Conservation (phyloP, 2,888 invertebrate species). For the Pyrrhia umbra region DNA sequence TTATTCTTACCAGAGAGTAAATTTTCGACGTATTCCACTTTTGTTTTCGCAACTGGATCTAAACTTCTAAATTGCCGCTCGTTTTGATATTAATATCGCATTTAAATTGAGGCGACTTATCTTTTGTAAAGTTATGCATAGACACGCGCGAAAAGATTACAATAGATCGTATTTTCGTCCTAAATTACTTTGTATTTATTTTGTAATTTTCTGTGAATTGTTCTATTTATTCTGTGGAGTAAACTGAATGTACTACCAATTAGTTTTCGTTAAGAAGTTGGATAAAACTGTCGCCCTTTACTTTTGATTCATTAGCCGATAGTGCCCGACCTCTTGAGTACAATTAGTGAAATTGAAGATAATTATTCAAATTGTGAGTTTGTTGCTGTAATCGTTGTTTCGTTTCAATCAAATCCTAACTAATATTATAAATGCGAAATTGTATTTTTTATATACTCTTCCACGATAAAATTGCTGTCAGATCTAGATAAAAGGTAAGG, state of each 20-base stretch:
- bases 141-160: conserved; percentile 40
- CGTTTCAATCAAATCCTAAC: not conserved
- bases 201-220: conserved; percentile 2
- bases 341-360: not conserved
- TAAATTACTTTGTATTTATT: conserved; percentile 25
- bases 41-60: not conserved
- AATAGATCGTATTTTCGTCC: conserved; percentile 17
- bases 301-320: not conserved
- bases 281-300: not conserved
- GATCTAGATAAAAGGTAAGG: no score
- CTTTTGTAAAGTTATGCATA: conserved; percentile 39
- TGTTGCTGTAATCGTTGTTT: not conserved
- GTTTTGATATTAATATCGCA: conserved; percentile 7
- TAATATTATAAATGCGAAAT: not conserved
- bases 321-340: not conserved
- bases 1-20: not conserved
- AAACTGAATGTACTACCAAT: not conserved
- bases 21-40: not conserved
- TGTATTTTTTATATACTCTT: no score
- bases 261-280: not conserved
- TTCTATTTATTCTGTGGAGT: conserved; percentile 2
- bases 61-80: not conserved
- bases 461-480: no score
- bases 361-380: not conserved
- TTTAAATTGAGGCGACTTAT: conserved; percentile 10